Base-by-base conservation (phyloP, 2,888 invertebrate genomes). In the Sphinx pinastri region DNA sequence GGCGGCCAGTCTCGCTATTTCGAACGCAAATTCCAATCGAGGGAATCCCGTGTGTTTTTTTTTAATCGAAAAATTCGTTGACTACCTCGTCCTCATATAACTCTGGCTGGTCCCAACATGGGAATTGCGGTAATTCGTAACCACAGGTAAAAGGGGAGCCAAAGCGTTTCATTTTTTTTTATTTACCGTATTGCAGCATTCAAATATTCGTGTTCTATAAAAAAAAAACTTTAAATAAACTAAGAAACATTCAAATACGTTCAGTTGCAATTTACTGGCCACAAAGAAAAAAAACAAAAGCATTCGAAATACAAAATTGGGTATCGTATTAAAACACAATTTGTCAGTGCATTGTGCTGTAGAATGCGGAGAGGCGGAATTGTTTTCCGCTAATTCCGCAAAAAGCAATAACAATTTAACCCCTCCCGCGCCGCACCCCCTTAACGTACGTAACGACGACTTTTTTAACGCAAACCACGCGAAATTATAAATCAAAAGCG, bases 351-450 rank as follows among this genome's bases (percentile, higher is more conserved):
- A 70, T 67, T 55, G 31, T 57, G 63, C 51, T 59, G 38, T 31
- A 25, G 49, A 75, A 76, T 73, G 74, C 68, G 31, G 70, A 71
- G 71, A 68, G 69, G 72, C 69, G 73, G 72, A 79, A 71, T 74
- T 76, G 73, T 79, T 77, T 79, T 73, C 73, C 74, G 76, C 80
- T 80, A 77, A 79, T 81, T 76, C 77, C 74, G 78, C 79, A 81
- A 81, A 81, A 81, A 80, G 77, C 77, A 75, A 78, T 78, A 80
- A 79, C 80, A 80, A 80, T 81, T 79, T 79, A 76, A 75, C 75
- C 49, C 25, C 47, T 47, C 57, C 12, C n/a, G 45, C 19, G 16
- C 25, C 31, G 12, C 49, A 12, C 8, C 10, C 25, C 31, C 68
- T 49, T n/a, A 49, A 14, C 14, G 49, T 25, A 31, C 38, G 25